Base-by-base conservation (phyloP, 2,888 invertebrate species). In the Lycophotia porphyrea region DNA sequence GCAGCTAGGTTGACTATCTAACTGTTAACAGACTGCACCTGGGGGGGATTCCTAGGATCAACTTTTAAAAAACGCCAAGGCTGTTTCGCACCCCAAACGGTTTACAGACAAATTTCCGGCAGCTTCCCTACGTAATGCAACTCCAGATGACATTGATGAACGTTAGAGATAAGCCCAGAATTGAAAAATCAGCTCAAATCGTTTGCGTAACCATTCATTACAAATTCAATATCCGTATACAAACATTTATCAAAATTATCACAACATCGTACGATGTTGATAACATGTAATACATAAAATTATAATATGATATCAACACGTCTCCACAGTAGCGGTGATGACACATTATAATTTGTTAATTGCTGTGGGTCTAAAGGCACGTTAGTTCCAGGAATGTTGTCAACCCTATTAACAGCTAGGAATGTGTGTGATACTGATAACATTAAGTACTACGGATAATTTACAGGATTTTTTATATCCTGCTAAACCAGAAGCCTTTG, bases 241-340 rank as follows among this genome's bases (percentile, higher is more conserved):
- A 70, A 52, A 66, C 55, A 73, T 68, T 66, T 87, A 87, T 86
- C 84, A 80, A 65, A 61, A 88, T 66, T 87, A 87, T 86, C 84
- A 80, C 66, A 61, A 88, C 85, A 88, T 90, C 89, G 86, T 81
- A 89, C 83, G 89, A 90, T 88, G 84, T 72, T 80, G 85, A 86
- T 89, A 87, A 77, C 69, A 67, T 65, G 60, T 72, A 34, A 74
- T 71, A 74, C 61, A 64, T 83, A 42, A n/a, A n/a, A 67, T 80
- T 74, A 84, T 78, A 78, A 81, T 80, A 74, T 76, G 74, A 81
- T 80, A 83, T 65, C 76, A 74, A 72, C 71, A 76, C n/a, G 79
- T 61, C 15, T 60, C 36, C 64, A 60, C 61, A 55, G 27, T 47
- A 55, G 52, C n/a, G 31, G 34, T 74, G 80, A 81, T 76, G 76